These are phyloP conservation scores for Orycteropus afer DNA, from an alignment of 2,113 vertebrate genomes.

Conservation along the genomic window DNA sequence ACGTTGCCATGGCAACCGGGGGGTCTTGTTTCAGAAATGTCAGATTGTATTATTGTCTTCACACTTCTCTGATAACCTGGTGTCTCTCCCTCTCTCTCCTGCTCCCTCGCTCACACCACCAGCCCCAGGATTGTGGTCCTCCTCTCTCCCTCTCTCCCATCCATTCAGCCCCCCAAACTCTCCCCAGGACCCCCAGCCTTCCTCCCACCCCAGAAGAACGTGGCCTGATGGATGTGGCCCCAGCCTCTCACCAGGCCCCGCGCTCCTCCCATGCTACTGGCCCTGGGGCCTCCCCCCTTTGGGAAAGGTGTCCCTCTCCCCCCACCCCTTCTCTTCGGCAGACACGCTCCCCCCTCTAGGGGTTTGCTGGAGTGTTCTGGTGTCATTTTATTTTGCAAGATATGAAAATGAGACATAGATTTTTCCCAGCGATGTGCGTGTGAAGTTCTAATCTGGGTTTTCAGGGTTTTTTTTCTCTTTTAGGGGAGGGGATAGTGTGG, in stretches of 20 bases:
- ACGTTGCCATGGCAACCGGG: slow-evolving; percentile 97
- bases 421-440: not conserved
- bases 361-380: slow-evolving; percentile 57
- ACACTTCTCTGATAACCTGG: slow-evolving; percentile 96
- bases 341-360: slow-evolving; percentile 33
- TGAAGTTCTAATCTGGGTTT: slow-evolving; percentile 70
- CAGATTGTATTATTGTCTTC: slow-evolving; percentile 99
- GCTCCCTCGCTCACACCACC: slow-evolving; percentile 67
- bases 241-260: not conserved
- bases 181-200: slow-evolving; percentile 62
- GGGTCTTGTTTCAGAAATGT: slow-evolving; percentile 99
- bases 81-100: slow-evolving; percentile 85
- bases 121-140: slow-evolving; percentile 32
- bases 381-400: slow-evolving; percentile 62
- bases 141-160: not conserved
- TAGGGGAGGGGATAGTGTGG: not conserved
- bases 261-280: not conserved
- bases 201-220: slow-evolving; percentile 60
- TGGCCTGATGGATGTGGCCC: slow-evolving; percentile 53
- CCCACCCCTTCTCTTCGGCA: slow-evolving; percentile 24
- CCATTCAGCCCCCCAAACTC: not conserved
- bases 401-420: slow-evolving; percentile 82
- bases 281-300: not conserved
- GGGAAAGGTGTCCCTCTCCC: slow-evolving; percentile 57
- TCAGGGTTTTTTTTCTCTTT: slow-evolving; percentile 49